Evolutionary conservation across 2,113 vertebrate genomes (phyloP).

Genomic region (Nasalis larvatus): DNA sequence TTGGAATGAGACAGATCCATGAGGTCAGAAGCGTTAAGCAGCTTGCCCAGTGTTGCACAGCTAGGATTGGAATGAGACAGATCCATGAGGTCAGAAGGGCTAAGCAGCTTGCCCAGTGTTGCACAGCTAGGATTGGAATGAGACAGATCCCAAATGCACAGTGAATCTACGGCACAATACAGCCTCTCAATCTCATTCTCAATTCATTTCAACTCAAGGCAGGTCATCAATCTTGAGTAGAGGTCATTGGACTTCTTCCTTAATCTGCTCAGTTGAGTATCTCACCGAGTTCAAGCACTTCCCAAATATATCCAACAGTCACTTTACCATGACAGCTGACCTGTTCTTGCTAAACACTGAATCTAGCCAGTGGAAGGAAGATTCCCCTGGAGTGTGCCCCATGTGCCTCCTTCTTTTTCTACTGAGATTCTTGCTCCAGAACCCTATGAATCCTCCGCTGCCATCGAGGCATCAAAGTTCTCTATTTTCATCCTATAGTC

Average conservation of each 20-base stretch:
- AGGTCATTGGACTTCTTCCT: neutral
- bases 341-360: neutral
- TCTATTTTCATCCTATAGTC: neutral
- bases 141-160: neutral
- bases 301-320: neutral
- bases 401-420: neutral
- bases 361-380: neutral
- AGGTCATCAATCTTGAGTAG: neutral
- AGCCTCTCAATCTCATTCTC: neutral
- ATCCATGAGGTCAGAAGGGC: neutral
- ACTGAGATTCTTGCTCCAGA: neutral
- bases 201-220: neutral
- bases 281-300: neutral
- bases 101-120: neutral
- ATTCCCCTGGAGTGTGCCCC: accelerated
- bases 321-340: neutral
- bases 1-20: too few relatives aligned
- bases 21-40: too few relatives aligned
- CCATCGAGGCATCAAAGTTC: neutral
- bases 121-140: neutral
- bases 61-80: too few relatives aligned
- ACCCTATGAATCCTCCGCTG: neutral
- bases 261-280: neutral
- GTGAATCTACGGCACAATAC: too few relatives aligned
- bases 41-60: too few relatives aligned